phyloP scores from a whole-genome alignment of 2,888 invertebrate genomes.

The Lasioglossum marginatum region DNA sequence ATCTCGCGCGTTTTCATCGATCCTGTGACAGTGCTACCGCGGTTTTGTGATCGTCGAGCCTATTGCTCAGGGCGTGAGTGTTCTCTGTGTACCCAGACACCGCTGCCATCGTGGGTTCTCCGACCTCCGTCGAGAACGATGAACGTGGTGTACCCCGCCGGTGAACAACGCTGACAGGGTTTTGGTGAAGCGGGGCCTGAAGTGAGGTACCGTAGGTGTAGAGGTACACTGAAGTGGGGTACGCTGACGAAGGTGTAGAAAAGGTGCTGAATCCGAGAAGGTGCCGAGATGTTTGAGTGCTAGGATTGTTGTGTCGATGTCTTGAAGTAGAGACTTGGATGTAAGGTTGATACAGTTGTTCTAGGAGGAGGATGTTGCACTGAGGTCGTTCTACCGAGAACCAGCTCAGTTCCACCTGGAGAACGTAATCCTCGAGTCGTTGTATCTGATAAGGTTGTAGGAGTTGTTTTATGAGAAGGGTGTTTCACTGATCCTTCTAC shows the following conservation, averaged over 20 bases:
- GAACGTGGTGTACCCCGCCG: conserved; percentile 13
- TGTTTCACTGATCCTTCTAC: background rate
- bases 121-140: background rate
- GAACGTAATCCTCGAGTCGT: background rate
- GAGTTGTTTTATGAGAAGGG: background rate
- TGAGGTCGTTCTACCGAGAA: no score
- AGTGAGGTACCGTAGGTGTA: conserved; percentile 22
- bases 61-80: background rate
- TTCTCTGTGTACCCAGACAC: conserved; percentile 23
- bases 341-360: background rate
- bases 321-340: background rate
- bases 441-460: background rate
- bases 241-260: background rate
- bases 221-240: conserved; percentile 10
- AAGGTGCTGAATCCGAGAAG: background rate
- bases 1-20: conserved; percentile 23
- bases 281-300: conserved; percentile 11
- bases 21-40: conserved; percentile 56
- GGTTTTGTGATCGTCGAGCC: conserved; percentile 24
- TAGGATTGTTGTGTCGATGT: background rate
- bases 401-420: background rate
- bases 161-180: background rate
- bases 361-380: background rate
- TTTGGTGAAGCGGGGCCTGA: background rate
- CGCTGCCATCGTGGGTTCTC: background rate